Evolutionary conservation across 2,797 vertebrate genomes (phyloP).

Genomic region (Schizothorax lantsangensis): DNA sequence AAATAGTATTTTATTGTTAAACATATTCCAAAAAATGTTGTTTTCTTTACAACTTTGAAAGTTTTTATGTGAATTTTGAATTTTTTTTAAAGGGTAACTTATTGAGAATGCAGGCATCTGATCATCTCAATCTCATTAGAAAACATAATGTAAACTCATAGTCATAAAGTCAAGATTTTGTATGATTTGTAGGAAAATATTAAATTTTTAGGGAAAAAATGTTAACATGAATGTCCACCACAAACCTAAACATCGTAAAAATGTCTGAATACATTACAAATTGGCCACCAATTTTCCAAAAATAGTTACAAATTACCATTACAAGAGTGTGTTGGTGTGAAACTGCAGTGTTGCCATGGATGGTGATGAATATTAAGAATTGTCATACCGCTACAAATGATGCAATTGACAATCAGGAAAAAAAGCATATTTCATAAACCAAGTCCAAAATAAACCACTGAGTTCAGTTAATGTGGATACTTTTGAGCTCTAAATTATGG

Average conservation of each 20-base stretch:
- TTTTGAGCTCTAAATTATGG: constrained; percentile 46
- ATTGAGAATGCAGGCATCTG: neutral
- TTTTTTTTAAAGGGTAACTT: neutral
- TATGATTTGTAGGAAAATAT: neutral
- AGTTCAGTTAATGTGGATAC: constrained; percentile 43
- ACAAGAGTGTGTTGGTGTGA: neutral
- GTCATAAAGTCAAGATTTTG: neutral
- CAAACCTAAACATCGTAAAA: neutral
- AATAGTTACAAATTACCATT: neutral
- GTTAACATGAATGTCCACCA: neutral
- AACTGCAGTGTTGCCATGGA: neutral
- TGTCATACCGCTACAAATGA: neutral
- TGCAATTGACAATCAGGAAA: neutral
- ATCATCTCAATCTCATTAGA: neutral
- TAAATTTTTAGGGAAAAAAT: neutral
- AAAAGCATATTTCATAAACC: constrained; percentile 16
- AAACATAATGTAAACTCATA: neutral
- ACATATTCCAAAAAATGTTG: neutral
- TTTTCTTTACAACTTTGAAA: neutral
- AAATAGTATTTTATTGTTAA: neutral
- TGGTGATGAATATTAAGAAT: neutral
- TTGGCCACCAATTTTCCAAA: neutral
- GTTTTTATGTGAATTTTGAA: neutral
- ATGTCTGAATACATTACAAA: neutral
- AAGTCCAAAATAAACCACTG: constrained; percentile 23